Conservation (phyloP, 2,888 invertebrate genomes). For the Limenitis camilla region DNA sequence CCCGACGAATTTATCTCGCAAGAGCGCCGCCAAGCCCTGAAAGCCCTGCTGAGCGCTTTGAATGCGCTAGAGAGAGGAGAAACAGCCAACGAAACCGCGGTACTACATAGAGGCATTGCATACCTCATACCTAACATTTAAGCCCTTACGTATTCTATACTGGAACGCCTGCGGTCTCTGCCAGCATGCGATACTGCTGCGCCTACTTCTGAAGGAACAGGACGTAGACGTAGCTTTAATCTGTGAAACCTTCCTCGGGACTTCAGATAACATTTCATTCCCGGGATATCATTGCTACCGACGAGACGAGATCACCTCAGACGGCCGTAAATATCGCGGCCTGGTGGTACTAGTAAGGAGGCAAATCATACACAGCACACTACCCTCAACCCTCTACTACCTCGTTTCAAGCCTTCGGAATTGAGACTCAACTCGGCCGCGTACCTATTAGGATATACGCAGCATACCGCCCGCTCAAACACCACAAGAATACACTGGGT, state of each 20-base stretch:
- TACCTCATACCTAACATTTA: background rate
- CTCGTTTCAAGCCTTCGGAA: background rate
- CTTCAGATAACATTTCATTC: background rate
- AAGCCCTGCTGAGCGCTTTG: too few species aligned
- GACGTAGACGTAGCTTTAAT: background rate
- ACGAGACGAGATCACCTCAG: background rate
- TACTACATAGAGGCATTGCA: background rate
- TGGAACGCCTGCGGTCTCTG: background rate
- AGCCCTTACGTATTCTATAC: background rate
- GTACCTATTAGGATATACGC: constrained; percentile 6
- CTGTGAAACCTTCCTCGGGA: background rate
- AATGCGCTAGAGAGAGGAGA: background rate
- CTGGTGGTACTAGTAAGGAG: background rate
- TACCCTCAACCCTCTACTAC: background rate
- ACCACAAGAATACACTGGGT: background rate
- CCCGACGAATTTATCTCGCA: too few species aligned
- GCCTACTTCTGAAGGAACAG: background rate
- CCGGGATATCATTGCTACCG: background rate
- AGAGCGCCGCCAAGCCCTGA: too few species aligned
- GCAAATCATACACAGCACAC: background rate
- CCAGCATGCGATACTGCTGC: background rate
- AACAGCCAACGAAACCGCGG: background rate
- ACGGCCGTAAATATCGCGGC: background rate
- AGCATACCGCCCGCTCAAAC: constrained; percentile 14
- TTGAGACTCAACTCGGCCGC: background rate